phyloP scores from a whole-genome alignment of 2,888 invertebrate species.

The Nyleta sp. region DNA sequence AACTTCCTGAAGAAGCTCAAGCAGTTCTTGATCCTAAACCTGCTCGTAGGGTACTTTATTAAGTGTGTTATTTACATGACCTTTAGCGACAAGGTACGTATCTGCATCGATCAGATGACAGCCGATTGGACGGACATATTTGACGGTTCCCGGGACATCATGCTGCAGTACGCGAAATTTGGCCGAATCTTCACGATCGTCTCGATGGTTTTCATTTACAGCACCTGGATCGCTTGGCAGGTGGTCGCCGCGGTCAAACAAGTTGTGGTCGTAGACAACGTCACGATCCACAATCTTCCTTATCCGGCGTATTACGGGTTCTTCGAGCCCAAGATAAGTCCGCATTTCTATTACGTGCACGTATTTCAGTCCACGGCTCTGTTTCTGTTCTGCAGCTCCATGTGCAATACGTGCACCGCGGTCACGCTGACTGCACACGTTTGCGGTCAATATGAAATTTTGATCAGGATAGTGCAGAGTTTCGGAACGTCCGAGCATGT shows the following conservation, averaged over 20 bases:
- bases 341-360: conserved; percentile 24
- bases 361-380: not conserved
- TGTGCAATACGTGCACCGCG: conserved; percentile 20
- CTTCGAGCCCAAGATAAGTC: conserved; percentile 6
- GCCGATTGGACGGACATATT: conserved; percentile 17
- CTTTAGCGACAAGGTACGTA: not conserved
- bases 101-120: conserved; percentile 24
- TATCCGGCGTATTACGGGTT: conserved; percentile 15
- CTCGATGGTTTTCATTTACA: not conserved
- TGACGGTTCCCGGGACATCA: conserved; percentile 6
- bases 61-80: not conserved
- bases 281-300: conserved; percentile 19
- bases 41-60: conserved; percentile 2
- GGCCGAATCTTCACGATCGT: conserved; percentile 4
- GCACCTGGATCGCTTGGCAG: conserved; percentile 24
- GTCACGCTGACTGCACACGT: conserved; percentile 17
- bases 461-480: not conserved
- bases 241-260: not conserved
- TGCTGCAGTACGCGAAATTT: conserved; percentile 20
- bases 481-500: not conserved
- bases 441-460: conserved; percentile 19
- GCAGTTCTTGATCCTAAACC: not conserved
- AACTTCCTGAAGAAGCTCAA: conserved; percentile 2
- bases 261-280: conserved; percentile 8
- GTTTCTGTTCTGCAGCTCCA: conserved; percentile 1